Conservation (phyloP, 2,888 invertebrate species). For the Coremacera marginata region DNA sequence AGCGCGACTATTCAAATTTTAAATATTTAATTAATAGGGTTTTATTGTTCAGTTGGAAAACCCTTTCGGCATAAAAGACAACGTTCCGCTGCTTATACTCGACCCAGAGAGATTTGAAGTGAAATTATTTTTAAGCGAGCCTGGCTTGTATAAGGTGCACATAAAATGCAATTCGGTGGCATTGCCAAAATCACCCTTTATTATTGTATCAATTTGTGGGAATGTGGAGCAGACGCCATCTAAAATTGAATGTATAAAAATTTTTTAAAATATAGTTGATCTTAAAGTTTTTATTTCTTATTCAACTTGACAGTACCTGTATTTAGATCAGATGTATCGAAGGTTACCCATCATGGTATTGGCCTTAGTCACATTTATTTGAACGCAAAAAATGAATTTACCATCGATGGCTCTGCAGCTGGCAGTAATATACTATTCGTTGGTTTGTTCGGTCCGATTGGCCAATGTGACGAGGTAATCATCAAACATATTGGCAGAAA, state of each 20-base stretch:
- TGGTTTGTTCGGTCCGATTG: slow-evolving; percentile 95
- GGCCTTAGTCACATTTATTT: slow-evolving; percentile 61
- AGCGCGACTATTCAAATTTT: not conserved
- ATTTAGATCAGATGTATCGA: slow-evolving; percentile 62
- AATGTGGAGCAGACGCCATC: slow-evolving; percentile 40
- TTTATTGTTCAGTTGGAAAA: slow-evolving; percentile 55
- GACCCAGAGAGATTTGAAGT: slow-evolving; percentile 65
- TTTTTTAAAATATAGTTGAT: slow-evolving; percentile 25
- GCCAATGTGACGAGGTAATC: slow-evolving; percentile 95
- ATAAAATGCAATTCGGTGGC: slow-evolving; percentile 65
- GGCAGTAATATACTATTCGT: slow-evolving; percentile 95
- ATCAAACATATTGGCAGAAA: slow-evolving; percentile 92
- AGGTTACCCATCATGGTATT: slow-evolving; percentile 60
- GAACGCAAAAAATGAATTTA: slow-evolving; percentile 65
- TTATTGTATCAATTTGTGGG: slow-evolving; percentile 63
- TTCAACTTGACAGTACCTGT: slow-evolving; percentile 52
- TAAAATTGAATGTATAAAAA: slow-evolving; percentile 48
- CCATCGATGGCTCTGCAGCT: slow-evolving; percentile 64
- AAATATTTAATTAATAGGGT: not conserved
- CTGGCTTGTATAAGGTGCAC: slow-evolving; percentile 65
- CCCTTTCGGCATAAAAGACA: slow-evolving; percentile 56
- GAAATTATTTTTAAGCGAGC: slow-evolving; percentile 53
- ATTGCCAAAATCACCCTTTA: slow-evolving; percentile 63
- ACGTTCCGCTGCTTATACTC: slow-evolving; percentile 55
- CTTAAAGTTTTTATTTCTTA: not conserved